Evolutionary conservation across 2,797 vertebrate genomes (phyloP), one percentile per base, ranked within the genome.

Genomic region (Tapera naevia): DNA sequence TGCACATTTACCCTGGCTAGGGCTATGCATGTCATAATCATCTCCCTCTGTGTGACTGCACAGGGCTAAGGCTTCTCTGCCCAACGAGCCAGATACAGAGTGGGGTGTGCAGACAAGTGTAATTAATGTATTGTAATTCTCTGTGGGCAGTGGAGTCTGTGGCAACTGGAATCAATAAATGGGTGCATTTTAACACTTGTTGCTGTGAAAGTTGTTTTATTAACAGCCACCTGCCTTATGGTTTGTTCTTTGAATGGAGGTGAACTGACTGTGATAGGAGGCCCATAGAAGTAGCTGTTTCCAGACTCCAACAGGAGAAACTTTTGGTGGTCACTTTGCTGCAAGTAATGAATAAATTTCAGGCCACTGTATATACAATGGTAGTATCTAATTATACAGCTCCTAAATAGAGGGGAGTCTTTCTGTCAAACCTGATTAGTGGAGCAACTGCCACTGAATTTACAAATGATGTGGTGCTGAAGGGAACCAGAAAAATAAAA

Each of bases 161-260:
- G 92, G 87, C 39, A 65, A 19, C 0, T 79, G 61, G 33, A 66
- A 86, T 89, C 86, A 95, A 95, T 96, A 95, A 96, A 96, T 32
- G 70, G 13, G 30, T 8, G 28, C 45, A 64, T 94, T 96, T 96
- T 95, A 92, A 69, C 28, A 19, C 85, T 53, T 61, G 5, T 24
- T 79, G 25, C 54, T 73, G 5, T 30, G 46, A 56, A 39, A 19
- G 37, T 11, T 66, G 56, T 37, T 35, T 75, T 45, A 15, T 80
- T 75, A 30, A 41, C 6, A 45, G 27, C 8, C 11, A 67, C 25
- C 50, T 85, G 33, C 54, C 51, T 37, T 22, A 14, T 17, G 57
- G 57, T 27, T 67, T 87, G 72, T 37, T 79, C 25, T 16, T 6
- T 71, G 65, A 35, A 11, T 7, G 56, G 32, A 53, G 48, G 10